Base-by-base conservation (phyloP, 2,888 invertebrate species). In the Lasioglossum villosulum region DNA sequence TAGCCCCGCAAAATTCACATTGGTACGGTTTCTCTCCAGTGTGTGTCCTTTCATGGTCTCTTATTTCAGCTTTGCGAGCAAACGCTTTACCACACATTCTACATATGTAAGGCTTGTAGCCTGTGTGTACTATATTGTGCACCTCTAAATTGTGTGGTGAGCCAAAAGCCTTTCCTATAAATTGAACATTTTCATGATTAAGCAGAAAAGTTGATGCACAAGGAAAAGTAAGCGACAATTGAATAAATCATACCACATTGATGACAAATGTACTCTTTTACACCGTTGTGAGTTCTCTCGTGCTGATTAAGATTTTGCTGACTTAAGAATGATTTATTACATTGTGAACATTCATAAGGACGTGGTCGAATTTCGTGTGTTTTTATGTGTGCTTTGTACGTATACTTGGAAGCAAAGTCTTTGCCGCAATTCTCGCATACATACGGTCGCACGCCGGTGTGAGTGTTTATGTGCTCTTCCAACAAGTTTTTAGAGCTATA, bases 1-100 rank as follows among this genome's bases (percentile, higher is more conserved):
- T 96, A 0, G 98, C 97, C 2, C 97, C 97, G 94, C 98, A 98
- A 74, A 97, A 95, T 89, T 98, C 97, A 93, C 98, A 98, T 88
- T 97, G 96, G 94, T 97, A 98, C 0, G 98, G 98, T 4, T 97
- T 96, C 94, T 98, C 98, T 0, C 98, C 97, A 0, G 98, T 98
- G 88, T 98, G 98, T 4, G 97, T 97, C 48, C 98, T 95, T 94
- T 97, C 97, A 90, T 98, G 98, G 94, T 98, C 98, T n/a, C 97
- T 95, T 1, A 98, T 97, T 93, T 98, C 98, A 0, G 97, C 97
- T 72, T 97, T 96, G 0, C 98, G 94, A 0, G 97, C 97, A 95
- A 98, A 98, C 0, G 97, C 96, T 94, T 97, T 98, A 0, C 96
- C 96, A 92, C 98, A 98, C 16, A 96, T 95, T 5, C 96, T 95